These are phyloP conservation scores for Rhinophrynus dorsalis DNA, from an alignment of 2,797 vertebrate genomes.

Conservation along the genomic window DNA sequence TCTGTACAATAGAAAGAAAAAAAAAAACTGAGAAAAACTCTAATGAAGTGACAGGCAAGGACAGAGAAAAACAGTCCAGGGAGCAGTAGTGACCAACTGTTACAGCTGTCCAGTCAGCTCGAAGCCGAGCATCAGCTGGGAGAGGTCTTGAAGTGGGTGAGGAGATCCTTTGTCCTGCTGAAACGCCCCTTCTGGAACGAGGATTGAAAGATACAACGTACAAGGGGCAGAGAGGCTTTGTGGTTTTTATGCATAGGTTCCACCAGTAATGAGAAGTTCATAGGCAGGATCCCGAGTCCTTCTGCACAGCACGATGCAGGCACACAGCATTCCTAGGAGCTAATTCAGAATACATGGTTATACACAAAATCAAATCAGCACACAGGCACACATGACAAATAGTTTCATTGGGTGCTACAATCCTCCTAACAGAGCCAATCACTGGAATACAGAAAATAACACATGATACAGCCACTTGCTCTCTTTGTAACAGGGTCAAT, in stretches of 20 bases:
- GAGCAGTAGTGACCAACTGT: neutral
- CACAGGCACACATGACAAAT: no score
- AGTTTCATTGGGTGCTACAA: no score
- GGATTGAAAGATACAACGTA: slow-evolving; percentile 52
- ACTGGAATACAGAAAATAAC: no score
- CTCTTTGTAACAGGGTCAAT: no score
- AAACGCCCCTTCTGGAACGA: slow-evolving; percentile 56
- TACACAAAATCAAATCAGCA: no score
- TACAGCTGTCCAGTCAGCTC: neutral
- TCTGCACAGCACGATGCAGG: slow-evolving; percentile 86
- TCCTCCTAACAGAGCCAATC: no score
- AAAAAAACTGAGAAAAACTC: slow-evolving; percentile 1
- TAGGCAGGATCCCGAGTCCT: slow-evolving; percentile 89
- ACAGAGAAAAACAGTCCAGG: slow-evolving; percentile 20
- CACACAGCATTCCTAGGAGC: slow-evolving; percentile 95
- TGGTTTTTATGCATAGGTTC: slow-evolving; percentile 80
- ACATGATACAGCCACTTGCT: no score
- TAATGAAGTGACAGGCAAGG: slow-evolving; percentile 41
- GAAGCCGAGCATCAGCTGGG: slow-evolving; percentile 36
- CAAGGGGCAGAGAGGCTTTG: neutral
- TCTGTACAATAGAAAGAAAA: neutral
- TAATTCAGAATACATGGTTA: slow-evolving; percentile 52
- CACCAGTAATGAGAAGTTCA: slow-evolving; percentile 87
- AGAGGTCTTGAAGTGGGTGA: slow-evolving; percentile 4
- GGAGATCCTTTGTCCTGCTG: slow-evolving; percentile 55